Evolutionary conservation across 2,113 vertebrate genomes (phyloP).

Genomic region (Prunella fulvescens): DNA sequence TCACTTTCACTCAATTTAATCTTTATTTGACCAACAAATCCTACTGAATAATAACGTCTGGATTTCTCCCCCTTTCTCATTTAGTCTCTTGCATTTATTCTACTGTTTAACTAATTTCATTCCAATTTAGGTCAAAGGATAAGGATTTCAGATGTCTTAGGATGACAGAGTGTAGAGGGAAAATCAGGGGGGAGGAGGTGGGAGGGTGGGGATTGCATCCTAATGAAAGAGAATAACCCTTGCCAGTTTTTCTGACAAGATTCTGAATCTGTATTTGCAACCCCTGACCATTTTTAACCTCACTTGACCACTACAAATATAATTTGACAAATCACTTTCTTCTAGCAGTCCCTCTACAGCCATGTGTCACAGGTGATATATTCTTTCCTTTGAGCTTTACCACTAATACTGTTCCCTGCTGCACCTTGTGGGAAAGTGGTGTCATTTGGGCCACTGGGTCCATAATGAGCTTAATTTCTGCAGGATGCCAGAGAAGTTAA

Average conservation of each 20-base stretch:
- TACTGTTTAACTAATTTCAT: neutral
- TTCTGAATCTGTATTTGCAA: neutral
- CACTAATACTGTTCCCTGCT: neutral
- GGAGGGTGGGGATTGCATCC: neutral
- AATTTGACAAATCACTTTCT: neutral
- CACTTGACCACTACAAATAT: neutral
- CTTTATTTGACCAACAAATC: neutral
- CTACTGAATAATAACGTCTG: neutral
- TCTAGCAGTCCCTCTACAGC: neutral
- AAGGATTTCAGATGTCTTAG: neutral
- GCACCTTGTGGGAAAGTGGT: neutral
- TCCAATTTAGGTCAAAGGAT: neutral
- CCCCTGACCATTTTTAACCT: neutral
- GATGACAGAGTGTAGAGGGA: neutral
- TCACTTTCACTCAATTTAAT: neutral
- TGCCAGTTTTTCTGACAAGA: neutral
- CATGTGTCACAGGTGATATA: neutral
- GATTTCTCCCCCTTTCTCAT: neutral
- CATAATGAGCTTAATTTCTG: constrained; percentile 44
- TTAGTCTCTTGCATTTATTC: neutral
- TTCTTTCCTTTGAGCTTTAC: neutral
- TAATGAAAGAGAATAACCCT: neutral
- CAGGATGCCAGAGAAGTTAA: constrained; percentile 11
- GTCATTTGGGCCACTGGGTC: constrained; percentile 17
- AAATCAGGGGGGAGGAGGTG: rapidly evolving